Conservation (phyloP, 1,140 invertebrate genomes). For the Thaumetopoea pityocampa region DNA sequence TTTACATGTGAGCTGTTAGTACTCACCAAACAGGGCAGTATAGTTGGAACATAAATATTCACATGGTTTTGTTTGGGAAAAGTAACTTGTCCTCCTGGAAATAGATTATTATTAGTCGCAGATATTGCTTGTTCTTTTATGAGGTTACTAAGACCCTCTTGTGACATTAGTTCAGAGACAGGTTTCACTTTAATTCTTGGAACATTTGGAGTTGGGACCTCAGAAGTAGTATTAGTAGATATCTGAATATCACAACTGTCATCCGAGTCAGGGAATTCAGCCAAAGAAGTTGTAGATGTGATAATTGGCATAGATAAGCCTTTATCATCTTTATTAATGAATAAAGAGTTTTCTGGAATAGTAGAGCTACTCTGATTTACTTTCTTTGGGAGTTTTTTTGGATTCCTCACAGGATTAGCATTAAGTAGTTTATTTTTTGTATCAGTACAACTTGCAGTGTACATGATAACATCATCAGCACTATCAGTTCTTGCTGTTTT, state of each 20-base stretch:
- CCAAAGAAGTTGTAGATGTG: slow-evolving; percentile 42
- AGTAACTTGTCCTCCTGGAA: background rate
- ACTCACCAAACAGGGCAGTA: background rate
- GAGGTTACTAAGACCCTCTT: slow-evolving; percentile 17
- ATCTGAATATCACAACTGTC: slow-evolving; percentile 4
- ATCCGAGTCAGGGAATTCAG: slow-evolving; percentile 14
- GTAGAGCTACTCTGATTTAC: background rate
- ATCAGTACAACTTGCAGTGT: no score
- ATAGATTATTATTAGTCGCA: slow-evolving; percentile 3
- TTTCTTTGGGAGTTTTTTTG: slow-evolving; percentile 56
- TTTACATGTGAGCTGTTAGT: background rate
- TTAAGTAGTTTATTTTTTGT: slow-evolving; percentile 44
- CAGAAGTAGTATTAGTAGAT: background rate
- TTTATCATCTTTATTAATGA: slow-evolving; percentile 7
- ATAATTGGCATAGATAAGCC: slow-evolving; percentile 38
- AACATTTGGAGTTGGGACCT: slow-evolving; percentile 3
- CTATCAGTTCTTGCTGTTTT: no score
- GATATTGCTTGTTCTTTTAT: slow-evolving; percentile 3
- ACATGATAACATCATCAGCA: no score
- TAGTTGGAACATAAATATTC: slow-evolving; percentile 3
- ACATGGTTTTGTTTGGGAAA: background rate
- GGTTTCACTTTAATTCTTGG: slow-evolving; percentile 61
- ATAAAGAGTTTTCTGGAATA: background rate
- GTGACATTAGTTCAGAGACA: slow-evolving; percentile 48
- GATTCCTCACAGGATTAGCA: slow-evolving; percentile 54